Conservation (phyloP, 2,797 vertebrate genomes). For the Phalloptychus januarius region DNA sequence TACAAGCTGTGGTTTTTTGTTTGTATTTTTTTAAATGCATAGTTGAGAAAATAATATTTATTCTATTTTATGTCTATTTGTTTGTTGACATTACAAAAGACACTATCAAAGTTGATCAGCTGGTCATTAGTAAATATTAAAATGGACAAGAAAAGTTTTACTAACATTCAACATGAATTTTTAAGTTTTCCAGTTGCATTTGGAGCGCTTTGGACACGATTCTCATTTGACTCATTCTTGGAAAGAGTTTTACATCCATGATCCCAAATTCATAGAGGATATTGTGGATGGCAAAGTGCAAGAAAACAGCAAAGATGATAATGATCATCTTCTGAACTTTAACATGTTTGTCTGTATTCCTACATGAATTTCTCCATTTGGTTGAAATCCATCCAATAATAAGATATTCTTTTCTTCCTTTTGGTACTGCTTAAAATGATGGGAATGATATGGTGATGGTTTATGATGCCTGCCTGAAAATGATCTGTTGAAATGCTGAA, state of each 20-base stretch:
- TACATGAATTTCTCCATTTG: not conserved
- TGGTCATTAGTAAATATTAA: not conserved
- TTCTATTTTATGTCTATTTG: not conserved
- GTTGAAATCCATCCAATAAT: not conserved
- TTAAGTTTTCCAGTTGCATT: not conserved
- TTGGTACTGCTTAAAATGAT: not conserved
- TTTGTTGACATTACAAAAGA: not conserved
- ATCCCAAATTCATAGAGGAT: not conserved
- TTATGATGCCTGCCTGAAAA: not conserved
- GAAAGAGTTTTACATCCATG: not conserved
- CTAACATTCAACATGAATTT: not conserved
- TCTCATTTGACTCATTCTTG: not conserved
- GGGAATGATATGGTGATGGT: not conserved
- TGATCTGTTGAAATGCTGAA: not conserved
- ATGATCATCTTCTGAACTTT: not conserved
- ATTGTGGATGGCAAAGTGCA: not conserved
- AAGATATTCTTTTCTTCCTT: not conserved
- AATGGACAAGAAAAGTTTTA: not conserved
- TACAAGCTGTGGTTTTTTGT: not conserved
- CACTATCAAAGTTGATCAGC: not conserved
- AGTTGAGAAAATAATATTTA: not conserved
- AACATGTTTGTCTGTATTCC: not conserved
- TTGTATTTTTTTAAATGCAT: no score
- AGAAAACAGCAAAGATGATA: not conserved
- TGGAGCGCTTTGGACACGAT: not conserved